Conservation (phyloP, 2,797 vertebrate species). For the Eulemur coronatus region DNA sequence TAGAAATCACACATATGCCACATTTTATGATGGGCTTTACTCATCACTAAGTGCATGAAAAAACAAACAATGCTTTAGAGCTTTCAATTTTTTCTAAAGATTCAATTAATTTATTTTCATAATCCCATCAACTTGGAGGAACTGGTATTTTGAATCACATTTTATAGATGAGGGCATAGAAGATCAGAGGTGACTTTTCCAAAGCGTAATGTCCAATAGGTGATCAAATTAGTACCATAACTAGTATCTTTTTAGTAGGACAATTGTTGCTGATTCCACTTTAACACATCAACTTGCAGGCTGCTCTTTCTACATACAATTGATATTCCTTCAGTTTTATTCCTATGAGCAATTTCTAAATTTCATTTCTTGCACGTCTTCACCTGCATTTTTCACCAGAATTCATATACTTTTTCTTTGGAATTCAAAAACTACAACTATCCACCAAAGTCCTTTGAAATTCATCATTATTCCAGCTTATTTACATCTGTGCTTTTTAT, state of each 20-base stretch:
- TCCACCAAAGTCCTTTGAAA: not conserved
- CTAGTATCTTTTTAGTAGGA: not conserved
- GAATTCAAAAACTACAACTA: constrained; percentile 9
- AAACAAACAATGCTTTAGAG: not conserved
- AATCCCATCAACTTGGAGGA: not conserved
- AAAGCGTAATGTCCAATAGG: not conserved
- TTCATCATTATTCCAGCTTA: not conserved
- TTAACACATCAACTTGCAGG: not conserved
- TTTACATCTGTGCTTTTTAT: not conserved
- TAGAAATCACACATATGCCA: not conserved
- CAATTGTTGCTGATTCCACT: not conserved
- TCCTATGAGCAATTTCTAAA: not conserved
- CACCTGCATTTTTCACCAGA: not conserved
- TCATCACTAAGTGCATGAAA: not conserved
- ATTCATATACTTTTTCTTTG: not conserved
- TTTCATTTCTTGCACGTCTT: not conserved
- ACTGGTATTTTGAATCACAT: not conserved
- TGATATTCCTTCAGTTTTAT: not conserved
- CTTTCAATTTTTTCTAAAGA: not conserved
- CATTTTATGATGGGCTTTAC: not conserved
- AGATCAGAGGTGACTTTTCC: not conserved
- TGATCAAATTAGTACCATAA: not conserved
- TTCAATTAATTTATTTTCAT: constrained; percentile 17
- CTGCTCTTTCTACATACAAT: not conserved
- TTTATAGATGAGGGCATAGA: not conserved